Percentiles rank a stretch among this genome's conserved stretches.
These are phyloP conservation scores for Tetragonula clypearis DNA, from an alignment of 1,140 invertebrate genomes.

Conservation along the genomic window DNA sequence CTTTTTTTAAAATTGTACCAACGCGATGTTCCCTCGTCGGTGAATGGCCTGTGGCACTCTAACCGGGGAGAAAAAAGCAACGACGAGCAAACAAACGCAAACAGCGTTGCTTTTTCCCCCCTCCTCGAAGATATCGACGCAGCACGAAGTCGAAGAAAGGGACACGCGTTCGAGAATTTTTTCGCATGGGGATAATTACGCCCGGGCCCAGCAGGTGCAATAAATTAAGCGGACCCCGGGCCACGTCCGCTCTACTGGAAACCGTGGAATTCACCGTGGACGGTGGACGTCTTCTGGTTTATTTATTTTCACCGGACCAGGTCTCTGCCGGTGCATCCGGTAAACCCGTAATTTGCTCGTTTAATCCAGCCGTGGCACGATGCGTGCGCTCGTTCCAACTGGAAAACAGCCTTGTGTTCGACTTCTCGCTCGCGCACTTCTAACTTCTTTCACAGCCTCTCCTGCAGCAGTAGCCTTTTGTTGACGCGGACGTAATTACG, in stretches of 20 bases:
- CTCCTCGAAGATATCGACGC: slow-evolving; percentile 19
- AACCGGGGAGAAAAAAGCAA: background rate
- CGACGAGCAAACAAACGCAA: background rate
- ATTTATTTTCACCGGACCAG: slow-evolving; percentile 54
- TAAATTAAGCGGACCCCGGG: slow-evolving; percentile 51
- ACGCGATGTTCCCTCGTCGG: background rate
- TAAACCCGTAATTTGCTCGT: slow-evolving; percentile 65
- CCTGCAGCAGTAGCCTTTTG: background rate
- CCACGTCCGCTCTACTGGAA: slow-evolving; percentile 13
- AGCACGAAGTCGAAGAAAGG: background rate
- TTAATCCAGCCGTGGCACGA: slow-evolving; percentile 53
- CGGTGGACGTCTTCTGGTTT: slow-evolving; percentile 24
- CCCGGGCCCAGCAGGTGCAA: slow-evolving; percentile 40
- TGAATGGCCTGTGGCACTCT: background rate
- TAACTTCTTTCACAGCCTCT: background rate
- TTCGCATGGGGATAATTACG: slow-evolving; percentile 60
- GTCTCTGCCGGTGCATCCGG: slow-evolving; percentile 1
- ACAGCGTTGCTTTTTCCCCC: background rate
- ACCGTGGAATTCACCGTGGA: slow-evolving; percentile 55
- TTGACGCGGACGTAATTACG: background rate
- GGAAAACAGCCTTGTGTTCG: slow-evolving; percentile 19
- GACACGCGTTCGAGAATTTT: slow-evolving; percentile 51
- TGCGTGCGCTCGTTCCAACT: slow-evolving; percentile 8
- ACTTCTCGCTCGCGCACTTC: slow-evolving; percentile 13
- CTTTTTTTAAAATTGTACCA: background rate